Conservation (phyloP, 2,797 vertebrate genomes). For the Limosa lapponica region DNA sequence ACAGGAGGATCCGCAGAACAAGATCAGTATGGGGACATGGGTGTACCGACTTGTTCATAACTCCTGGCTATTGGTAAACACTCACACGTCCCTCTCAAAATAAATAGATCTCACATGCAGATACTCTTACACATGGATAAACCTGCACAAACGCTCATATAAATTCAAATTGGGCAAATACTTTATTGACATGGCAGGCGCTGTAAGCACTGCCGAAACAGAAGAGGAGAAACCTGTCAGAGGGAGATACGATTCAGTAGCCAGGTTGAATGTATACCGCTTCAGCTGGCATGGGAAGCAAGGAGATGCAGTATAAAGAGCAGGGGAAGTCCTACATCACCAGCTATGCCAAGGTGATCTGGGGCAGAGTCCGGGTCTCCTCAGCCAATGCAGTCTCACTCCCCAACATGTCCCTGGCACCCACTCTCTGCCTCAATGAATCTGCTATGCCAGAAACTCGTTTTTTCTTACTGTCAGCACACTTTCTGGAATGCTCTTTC, state of each 20-base stretch:
- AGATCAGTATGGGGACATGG: neutral
- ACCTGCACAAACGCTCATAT: slow-evolving; percentile 3
- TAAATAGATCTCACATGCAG: neutral
- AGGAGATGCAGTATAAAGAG: fast-evolving
- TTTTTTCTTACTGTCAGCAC: neutral
- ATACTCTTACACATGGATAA: slow-evolving; percentile 2
- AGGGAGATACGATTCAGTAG: neutral
- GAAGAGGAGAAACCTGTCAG: slow-evolving; percentile 24
- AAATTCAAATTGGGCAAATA: slow-evolving; percentile 34
- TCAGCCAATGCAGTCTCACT: neutral
- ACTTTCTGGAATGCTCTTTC: neutral
- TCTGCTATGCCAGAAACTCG: neutral
- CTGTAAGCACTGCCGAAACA: neutral
- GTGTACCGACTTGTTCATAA: neutral
- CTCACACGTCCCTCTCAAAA: neutral
- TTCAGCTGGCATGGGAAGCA: neutral
- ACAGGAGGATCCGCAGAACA: neutral
- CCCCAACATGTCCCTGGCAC: neutral
- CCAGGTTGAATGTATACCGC: neutral
- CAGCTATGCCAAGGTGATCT: neutral
- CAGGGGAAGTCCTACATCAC: neutral
- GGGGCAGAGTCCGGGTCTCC: neutral
- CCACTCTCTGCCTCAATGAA: neutral
- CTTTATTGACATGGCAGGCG: slow-evolving; percentile 12
- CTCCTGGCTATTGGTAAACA: slow-evolving; percentile 1